phyloP scores from a whole-genome alignment of 2,797 vertebrate genomes.

The Rhyacichthys aspro region DNA sequence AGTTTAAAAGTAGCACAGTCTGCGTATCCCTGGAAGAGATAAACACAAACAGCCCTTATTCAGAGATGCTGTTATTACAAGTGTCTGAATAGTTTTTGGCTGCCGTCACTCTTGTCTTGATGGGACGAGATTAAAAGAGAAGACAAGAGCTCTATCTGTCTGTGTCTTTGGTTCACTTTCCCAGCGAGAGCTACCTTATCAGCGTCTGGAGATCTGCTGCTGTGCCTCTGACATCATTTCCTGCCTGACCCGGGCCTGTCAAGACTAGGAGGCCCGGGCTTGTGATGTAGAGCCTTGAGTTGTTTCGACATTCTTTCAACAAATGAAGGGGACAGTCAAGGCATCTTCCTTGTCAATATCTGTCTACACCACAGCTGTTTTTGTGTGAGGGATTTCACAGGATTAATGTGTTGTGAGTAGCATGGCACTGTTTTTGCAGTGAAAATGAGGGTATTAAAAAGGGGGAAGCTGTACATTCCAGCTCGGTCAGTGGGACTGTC shows the following conservation, averaged over 20 bases:
- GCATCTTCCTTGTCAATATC: constrained; percentile 26
- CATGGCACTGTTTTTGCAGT: constrained; percentile 12
- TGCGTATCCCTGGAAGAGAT: too few relatives aligned
- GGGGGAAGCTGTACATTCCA: constrained; percentile 45
- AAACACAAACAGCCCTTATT: too few relatives aligned
- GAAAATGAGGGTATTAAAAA: constrained; percentile 32
- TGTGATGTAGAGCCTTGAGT: constrained; percentile 43
- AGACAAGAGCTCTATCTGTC: constrained; percentile 60
- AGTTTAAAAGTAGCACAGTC: too few relatives aligned
- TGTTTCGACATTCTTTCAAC: constrained; percentile 37
- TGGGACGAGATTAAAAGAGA: constrained; percentile 48
- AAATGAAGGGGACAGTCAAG: constrained; percentile 36
- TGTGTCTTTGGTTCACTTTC: constrained; percentile 37
- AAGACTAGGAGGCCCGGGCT: constrained; percentile 25
- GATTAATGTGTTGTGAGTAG: constrained; percentile 49
- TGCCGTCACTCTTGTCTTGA: constrained; percentile 36
- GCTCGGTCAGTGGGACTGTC: constrained; percentile 16
- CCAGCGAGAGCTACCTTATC: constrained; percentile 61
- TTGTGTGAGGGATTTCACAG: constrained; percentile 33
- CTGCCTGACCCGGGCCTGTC: constrained; percentile 48
- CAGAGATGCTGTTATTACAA: too few relatives aligned
- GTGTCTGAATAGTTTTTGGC: constrained; percentile 27
- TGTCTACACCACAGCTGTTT: constrained; percentile 57
- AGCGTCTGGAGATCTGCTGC: constrained; percentile 64
- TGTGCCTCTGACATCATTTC: constrained; percentile 72